Evolutionary conservation across 2,113 vertebrate genomes (phyloP), one percentile per base, ranked within the genome.

Genomic region (Neodontobutis hainanensis): DNA sequence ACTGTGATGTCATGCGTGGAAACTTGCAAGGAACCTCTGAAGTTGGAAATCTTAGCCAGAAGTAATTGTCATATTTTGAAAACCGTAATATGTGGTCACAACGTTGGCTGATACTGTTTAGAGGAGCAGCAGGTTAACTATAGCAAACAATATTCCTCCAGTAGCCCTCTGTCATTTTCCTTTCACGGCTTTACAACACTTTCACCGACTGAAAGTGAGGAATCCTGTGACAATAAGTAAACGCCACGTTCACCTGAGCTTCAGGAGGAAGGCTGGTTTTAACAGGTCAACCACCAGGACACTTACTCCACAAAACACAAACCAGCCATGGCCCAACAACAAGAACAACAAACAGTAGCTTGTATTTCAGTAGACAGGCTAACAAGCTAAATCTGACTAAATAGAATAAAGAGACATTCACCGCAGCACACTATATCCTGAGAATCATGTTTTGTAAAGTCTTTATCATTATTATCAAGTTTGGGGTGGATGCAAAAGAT

Each of bases 241-340:
- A 87, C 68, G 85, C 11, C 3, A 16, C 19, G 68, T 69, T 68
- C 75, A 80, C 35, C 51, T 35, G 45, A 42, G 51, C 46, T 55
- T 71, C 45, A 32, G 42, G 5, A 34, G 1, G 12, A 11, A 6
- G 56, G 60, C 47, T 64, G 32, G 6, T 19, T 53, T 82, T 60
- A 15, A 61, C 47, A 47, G 60, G 46, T 11, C 63, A 64, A 44
- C 56, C 51, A 50, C 50, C 34, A 32, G 19, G 43, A 50, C 70
- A 68, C 52, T 75, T 46, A 60, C 6, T 51, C 58, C 62, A 70
- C n/a, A 1, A 46, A 6, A 42, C 61, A 51, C 51, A 71, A 47
- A 43, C 12, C 11, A 12, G 27, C 50, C 4, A 40, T 40, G 38
- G 38, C 38, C 2, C 8, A 34, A 51, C 8, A 50, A 16, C 16